Evolutionary conservation across 1,140 invertebrate genomes (phyloP), one percentile per base, ranked within the genome.

Genomic region (Zaprionus vittiger): DNA sequence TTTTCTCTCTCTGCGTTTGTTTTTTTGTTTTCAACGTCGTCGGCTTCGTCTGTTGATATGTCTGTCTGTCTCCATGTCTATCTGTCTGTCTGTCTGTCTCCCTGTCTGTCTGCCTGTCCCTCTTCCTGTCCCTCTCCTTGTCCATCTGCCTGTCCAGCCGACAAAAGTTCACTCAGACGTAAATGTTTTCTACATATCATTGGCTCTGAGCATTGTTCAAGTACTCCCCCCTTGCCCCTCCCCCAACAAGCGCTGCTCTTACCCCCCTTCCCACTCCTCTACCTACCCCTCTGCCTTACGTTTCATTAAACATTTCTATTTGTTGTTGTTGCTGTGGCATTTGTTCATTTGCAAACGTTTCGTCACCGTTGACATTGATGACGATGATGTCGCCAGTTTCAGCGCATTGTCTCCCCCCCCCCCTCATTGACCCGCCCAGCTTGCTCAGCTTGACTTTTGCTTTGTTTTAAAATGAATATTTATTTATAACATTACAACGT

Each of bases 261-360:
- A 5, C 54, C 7, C 20, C 38, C 3, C 4, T 14, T 6, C 11
- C 31, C 22, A 7, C 59, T 63, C 66, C 28, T 52, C 38, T 47
- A 20, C 31, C 34, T 34, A 44, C 60, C 77, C 60, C 38, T 54
- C 52, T 34, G 14, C 41, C 34, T 20, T 66, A 61, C 73, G 83
- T 80, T 83, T 89, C 85, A 89, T 89, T 89, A 90, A 89, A 84
- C 85, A 79, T 89, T 90, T 89, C 81, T 79, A 87, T 83, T 81
- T 83, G 80, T 75, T 83, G 47, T 61, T 61, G 81, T 37, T 69
- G 60, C 54, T 65, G 67, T 65, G 60, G 62, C 62, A 54, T 77
- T 79, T 79, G 63, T 81, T 84, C 77, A 81, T 89, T 89, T 72
- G 79, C 70, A 81, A 90, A 90, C 73, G 81, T 89, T 90, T 89